A percentile compares a stretch with the other conserved stretches of the same genome.
phyloP scores from a whole-genome alignment of 2,797 vertebrate species.

The Pempheris klunzingeri region DNA sequence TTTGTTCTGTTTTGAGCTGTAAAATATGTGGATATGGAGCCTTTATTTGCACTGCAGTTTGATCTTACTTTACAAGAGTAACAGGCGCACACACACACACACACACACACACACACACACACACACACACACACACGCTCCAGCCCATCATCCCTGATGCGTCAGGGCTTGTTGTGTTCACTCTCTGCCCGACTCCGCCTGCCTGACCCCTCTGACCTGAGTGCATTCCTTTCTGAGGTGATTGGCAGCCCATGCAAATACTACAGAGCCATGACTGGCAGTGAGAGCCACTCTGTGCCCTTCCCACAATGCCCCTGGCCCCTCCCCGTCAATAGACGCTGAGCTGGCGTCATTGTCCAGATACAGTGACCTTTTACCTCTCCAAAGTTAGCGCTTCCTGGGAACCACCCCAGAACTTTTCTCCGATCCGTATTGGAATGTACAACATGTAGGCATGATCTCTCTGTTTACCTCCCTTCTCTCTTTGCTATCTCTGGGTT shows the following conservation, averaged over 20 bases:
- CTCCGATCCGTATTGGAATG: slow-evolving; percentile 84
- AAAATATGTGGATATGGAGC: slow-evolving; percentile 16
- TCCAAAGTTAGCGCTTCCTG: slow-evolving; percentile 85
- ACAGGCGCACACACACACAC: slow-evolving; percentile 13
- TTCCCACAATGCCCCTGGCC: slow-evolving; percentile 89
- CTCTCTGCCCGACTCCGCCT: slow-evolving; percentile 80
- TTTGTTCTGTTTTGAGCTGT: slow-evolving; percentile 38
- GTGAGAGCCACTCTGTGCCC: slow-evolving; percentile 84
- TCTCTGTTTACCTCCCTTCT: slow-evolving; percentile 75
- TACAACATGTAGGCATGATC: slow-evolving; percentile 82
- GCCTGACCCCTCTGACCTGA: slow-evolving; percentile 83
- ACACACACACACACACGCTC: slow-evolving; percentile 43
- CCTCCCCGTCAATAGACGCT: slow-evolving; percentile 88
- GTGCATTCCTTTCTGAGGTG: slow-evolving; percentile 87
- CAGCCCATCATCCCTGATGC: slow-evolving; percentile 76
- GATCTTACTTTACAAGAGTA: slow-evolving; percentile 39
- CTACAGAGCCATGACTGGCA: slow-evolving; percentile 85
- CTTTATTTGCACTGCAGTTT: slow-evolving; percentile 50
- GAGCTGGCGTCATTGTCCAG: slow-evolving; percentile 88
- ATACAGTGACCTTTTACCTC: slow-evolving; percentile 90
- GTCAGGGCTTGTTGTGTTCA: slow-evolving; percentile 84
- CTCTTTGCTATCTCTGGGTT: slow-evolving; percentile 65
- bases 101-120: slow-evolving; percentile 24
- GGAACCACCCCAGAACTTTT: slow-evolving; percentile 87
- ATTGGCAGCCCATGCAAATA: slow-evolving; percentile 90